Conservation (phyloP, 2,888 invertebrate genomes). For the Drosophila pullipes region DNA sequence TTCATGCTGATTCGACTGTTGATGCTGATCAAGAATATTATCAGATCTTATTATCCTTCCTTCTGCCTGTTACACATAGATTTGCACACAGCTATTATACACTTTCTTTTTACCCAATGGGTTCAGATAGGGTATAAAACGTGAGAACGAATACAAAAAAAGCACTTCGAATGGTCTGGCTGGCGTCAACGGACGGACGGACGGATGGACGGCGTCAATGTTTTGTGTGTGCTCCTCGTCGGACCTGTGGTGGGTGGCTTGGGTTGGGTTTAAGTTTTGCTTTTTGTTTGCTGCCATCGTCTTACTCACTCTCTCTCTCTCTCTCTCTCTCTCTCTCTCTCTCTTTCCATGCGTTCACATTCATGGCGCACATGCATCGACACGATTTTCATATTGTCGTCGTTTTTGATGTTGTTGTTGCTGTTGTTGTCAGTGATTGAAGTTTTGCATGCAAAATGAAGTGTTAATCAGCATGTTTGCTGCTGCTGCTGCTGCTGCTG, state of each 20-base stretch:
- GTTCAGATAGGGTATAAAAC: not conserved
- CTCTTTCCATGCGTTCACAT: constrained; percentile 56
- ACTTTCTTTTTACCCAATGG: not conserved
- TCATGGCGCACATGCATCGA: constrained; percentile 73
- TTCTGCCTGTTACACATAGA: not conserved
- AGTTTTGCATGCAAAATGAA: constrained; percentile 71
- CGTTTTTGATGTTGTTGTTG: constrained; percentile 17
- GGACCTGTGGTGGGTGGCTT: constrained; percentile 10
- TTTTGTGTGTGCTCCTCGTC: constrained; percentile 8
- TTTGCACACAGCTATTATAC: not conserved
- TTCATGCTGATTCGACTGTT: not conserved
- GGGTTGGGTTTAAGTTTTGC: constrained; percentile 20
- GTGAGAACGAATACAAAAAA: not conserved
- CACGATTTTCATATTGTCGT: constrained; percentile 60
- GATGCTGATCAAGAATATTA: not conserved
- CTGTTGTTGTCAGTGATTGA: constrained; percentile 46
- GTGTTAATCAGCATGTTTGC: constrained; percentile 63
- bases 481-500: constrained; percentile 6
- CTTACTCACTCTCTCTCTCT: constrained; percentile 19
- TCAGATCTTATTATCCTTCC: not conserved
- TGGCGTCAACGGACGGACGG: constrained; percentile 14
- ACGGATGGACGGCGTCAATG: not conserved
- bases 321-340: constrained; percentile 23
- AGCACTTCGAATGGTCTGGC: constrained; percentile 10
- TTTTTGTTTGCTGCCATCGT: constrained; percentile 13